These are phyloP conservation scores for Solen grandis DNA, from an alignment of 1,140 invertebrate genomes.

Conservation along the genomic window DNA sequence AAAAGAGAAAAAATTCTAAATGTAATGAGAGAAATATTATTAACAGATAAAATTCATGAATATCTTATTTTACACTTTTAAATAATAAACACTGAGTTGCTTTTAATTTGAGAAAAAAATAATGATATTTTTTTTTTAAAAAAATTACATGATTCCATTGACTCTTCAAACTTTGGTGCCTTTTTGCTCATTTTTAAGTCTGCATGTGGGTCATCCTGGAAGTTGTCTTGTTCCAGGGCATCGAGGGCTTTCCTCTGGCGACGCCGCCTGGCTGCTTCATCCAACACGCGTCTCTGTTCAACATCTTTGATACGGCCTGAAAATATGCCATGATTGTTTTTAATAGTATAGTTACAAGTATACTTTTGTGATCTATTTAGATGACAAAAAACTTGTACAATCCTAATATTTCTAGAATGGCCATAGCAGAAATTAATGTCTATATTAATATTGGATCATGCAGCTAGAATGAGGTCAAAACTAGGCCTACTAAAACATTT, in stretches of 20 bases:
- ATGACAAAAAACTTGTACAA: no score
- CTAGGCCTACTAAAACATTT: no score
- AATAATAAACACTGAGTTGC: not conserved
- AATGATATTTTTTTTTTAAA: not conserved
- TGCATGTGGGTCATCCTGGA: constrained; percentile 98
- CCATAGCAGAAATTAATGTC: no score
- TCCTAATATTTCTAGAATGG: no score
- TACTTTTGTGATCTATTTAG: no score
- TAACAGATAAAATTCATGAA: not conserved
- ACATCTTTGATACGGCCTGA: constrained; percentile 76
- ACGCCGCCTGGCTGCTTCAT: constrained; percentile 92
- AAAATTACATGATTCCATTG: constrained; percentile 81
- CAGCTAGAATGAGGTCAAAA: no score
- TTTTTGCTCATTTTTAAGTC: constrained; percentile 94
- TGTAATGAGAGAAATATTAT: not conserved
- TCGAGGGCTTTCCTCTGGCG: constrained; percentile 95
- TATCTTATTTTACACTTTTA: not conserved
- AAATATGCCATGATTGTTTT: no score
- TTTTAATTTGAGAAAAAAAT: not conserved
- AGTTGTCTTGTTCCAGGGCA: constrained; percentile 98
- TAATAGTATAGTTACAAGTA: no score
- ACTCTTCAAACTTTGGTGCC: constrained; percentile 97
- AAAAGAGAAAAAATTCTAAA: constrained; percentile 6
- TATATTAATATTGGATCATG: no score
- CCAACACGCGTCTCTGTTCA: constrained; percentile 87